A percentile compares a stretch with the other conserved stretches of the same genome.
These are phyloP conservation scores for Takifugu flavidus DNA, from an alignment of 2,113 vertebrate species.

Conservation along the genomic window DNA sequence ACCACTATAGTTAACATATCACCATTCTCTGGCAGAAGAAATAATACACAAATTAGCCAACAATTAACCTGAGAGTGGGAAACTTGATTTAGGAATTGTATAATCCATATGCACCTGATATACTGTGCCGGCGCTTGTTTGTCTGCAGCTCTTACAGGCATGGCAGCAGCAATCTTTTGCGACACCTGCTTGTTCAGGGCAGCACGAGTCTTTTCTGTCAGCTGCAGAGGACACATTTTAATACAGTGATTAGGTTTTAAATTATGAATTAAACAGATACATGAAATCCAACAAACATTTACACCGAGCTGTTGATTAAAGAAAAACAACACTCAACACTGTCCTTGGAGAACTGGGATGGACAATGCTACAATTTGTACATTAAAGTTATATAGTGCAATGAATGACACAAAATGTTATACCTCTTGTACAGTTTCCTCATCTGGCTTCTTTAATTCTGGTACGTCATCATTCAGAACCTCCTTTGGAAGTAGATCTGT, in stretches of 20 bases:
- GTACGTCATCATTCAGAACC: slow-evolving; percentile 87
- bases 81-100: no score
- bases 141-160: slow-evolving; percentile 97
- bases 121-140: slow-evolving; percentile 97
- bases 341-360: not conserved
- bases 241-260: no score
- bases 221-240: slow-evolving; percentile 68
- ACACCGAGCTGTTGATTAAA: not conserved
- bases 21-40: not conserved
- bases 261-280: not conserved
- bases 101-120: slow-evolving; percentile 79
- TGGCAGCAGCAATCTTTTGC: slow-evolving; percentile 97
- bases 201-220: slow-evolving; percentile 93
- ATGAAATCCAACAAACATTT: no score
- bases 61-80: not conserved
- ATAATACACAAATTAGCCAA: not conserved
- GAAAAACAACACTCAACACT: not conserved
- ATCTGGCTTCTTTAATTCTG: slow-evolving; percentile 89
- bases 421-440: slow-evolving; percentile 95
- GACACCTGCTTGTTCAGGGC: slow-evolving; percentile 94
- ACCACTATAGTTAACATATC: not conserved
- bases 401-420: not conserved
- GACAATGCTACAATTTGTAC: no score
- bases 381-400: not conserved
- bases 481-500: slow-evolving; percentile 96